Evolutionary conservation across 2,888 invertebrate genomes (phyloP).

Genomic region (Vandiemenella viatica): DNA sequence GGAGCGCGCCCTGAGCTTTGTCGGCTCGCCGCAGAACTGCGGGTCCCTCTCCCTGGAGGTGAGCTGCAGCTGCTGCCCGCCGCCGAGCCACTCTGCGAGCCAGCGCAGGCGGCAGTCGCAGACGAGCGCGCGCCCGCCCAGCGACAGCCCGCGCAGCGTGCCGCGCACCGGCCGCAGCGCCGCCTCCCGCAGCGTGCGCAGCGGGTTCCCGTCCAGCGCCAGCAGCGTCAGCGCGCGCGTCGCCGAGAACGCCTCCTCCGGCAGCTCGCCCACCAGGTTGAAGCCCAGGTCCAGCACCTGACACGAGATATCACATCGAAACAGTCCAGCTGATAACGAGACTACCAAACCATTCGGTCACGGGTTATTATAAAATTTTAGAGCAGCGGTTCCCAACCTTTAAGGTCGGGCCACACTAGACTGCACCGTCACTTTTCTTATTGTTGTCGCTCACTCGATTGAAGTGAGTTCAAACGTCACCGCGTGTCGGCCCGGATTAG

Average conservation of each 20-base stretch:
- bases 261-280: slow-evolving; percentile 70
- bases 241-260: slow-evolving; percentile 60
- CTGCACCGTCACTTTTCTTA: too few relatives aligned
- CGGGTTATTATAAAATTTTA: too few relatives aligned
- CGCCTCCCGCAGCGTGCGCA: slow-evolving; percentile 65
- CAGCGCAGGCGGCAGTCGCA: slow-evolving; percentile 79
- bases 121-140: slow-evolving; percentile 74
- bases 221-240: slow-evolving; percentile 73
- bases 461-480: too few relatives aligned
- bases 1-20: slow-evolving; percentile 60
- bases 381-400: too few relatives aligned
- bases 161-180: slow-evolving; percentile 65
- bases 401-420: too few relatives aligned
- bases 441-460: too few relatives aligned
- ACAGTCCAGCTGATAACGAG: too few relatives aligned
- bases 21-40: slow-evolving; percentile 79
- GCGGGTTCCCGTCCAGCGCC: slow-evolving; percentile 81
- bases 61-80: slow-evolving; percentile 49
- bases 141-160: slow-evolving; percentile 68
- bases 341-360: too few relatives aligned
- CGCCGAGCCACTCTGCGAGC: slow-evolving; percentile 82
- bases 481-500: too few relatives aligned
- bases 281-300: slow-evolving; percentile 82
- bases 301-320: too few relatives aligned
- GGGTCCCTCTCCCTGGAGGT: slow-evolving; percentile 83